Base-by-base conservation (phyloP, 92 coral and sea anemone species). In the Plumapathes pennacea region DNA sequence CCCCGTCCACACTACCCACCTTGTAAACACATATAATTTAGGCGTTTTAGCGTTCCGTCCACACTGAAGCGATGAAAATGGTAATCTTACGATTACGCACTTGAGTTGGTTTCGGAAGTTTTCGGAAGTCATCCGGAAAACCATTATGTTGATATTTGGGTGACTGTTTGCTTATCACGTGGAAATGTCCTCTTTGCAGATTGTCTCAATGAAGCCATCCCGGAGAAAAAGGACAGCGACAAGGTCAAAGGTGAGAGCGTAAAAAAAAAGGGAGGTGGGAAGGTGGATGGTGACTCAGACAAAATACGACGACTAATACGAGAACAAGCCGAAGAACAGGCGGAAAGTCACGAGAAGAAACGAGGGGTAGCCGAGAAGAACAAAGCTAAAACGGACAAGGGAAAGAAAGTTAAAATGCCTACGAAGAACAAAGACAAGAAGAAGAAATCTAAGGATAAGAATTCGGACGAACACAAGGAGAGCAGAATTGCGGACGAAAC, bases 121-220 rank as follows among this genome's bases (percentile, higher is more conserved):
- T n/a, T n/a, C n/a, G n/a, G n/a, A n/a, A n/a, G n/a, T n/a, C n/a
- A n/a, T n/a, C n/a, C n/a, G n/a, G n/a, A n/a, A n/a, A n/a, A n/a
- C n/a, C n/a, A n/a, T n/a, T n/a, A n/a, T n/a, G n/a, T n/a, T n/a
- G n/a, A n/a, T n/a, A n/a, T n/a, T n/a, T n/a, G n/a, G n/a, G n/a
- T n/a, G n/a, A n/a, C n/a, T n/a, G n/a, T n/a, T n/a, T n/a, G n/a
- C n/a, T n/a, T n/a, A n/a, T n/a, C n/a, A n/a, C n/a, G n/a, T n/a
- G n/a, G n/a, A n/a, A n/a, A n/a, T 4, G 43, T 5, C 14, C 8
- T 71, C 60, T 27, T 50, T 0, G 24, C 46, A 85, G 87, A 67
- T 36, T 85, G 92, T 45, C 60, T 79, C 13, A 62, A 73, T 31
- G 82, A 62, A 57, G 43, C 75, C 24, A 67, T 40, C 10, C 28